Evolutionary conservation across 2,797 vertebrate species (phyloP).

Genomic region (Platalea minor): DNA sequence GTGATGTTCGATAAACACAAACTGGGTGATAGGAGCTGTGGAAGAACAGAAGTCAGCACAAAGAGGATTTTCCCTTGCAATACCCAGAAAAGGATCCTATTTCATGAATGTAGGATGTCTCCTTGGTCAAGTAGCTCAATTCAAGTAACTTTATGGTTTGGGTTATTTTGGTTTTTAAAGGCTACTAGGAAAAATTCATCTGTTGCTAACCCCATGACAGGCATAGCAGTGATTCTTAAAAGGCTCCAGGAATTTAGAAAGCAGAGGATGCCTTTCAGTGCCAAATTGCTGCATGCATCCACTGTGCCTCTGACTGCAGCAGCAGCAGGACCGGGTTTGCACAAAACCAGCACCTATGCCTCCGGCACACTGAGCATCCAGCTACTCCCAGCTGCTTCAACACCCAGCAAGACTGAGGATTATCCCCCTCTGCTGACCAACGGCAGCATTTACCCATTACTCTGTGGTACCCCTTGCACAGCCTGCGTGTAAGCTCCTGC

Average conservation of each 20-base stretch:
- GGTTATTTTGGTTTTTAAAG: not conserved
- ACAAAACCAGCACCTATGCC: not conserved
- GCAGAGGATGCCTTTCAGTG: not conserved
- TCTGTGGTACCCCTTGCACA: not conserved
- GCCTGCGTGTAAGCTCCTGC: not conserved
- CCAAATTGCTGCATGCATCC: not conserved
- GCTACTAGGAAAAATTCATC: not conserved
- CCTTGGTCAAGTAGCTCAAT: not conserved
- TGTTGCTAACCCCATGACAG: accelerated
- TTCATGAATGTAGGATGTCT: not conserved
- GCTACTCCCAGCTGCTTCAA: not conserved
- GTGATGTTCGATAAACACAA: not conserved
- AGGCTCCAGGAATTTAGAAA: not conserved
- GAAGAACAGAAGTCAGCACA: not conserved
- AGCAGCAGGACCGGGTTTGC: not conserved
- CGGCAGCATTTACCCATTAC: not conserved
- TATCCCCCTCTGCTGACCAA: not conserved
- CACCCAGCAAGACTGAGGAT: not conserved
- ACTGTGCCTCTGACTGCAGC: not conserved
- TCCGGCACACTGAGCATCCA: not conserved
- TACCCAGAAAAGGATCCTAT: not conserved
- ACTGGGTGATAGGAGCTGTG: not conserved
- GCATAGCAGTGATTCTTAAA: not conserved
- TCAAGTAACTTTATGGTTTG: not conserved
- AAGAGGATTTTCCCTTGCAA: not conserved